phyloP scores from a whole-genome alignment of 2,888 invertebrate genomes.

The Lithophane leautieri region DNA sequence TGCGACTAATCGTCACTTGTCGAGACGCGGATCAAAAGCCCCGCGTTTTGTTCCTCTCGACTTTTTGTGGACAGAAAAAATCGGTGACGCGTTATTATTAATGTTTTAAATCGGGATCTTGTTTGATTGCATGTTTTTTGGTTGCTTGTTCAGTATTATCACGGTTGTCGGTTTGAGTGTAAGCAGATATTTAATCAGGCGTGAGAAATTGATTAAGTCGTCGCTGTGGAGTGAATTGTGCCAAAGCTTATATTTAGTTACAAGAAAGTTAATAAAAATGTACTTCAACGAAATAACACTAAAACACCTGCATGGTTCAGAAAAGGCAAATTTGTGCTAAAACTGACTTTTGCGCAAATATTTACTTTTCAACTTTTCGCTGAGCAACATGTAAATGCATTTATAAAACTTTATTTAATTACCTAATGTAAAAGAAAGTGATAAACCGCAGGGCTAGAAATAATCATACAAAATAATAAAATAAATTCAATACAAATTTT shows the following conservation, averaged over 20 bases:
- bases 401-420: background rate
- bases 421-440: background rate
- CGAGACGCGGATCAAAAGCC: conserved; percentile 74
- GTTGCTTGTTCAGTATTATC: conserved; percentile 52
- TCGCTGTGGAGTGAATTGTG: conserved; percentile 16
- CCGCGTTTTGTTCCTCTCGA: conserved; percentile 67
- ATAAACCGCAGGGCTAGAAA: background rate
- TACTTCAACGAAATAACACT: background rate
- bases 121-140: conserved; percentile 64
- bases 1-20: conserved; percentile 84
- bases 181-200: conserved; percentile 39
- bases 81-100: conserved; percentile 76
- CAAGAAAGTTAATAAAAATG: background rate
- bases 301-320: background rate
- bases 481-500: background rate
- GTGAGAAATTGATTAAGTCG: conserved; percentile 30
- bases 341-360: background rate
- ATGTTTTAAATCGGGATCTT: conserved; percentile 71
- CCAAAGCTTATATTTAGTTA: background rate
- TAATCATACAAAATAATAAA: background rate
- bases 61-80: conserved; percentile 67
- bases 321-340: background rate
- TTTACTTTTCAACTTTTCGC: too few species aligned
- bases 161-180: conserved; percentile 51
- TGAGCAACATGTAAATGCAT: background rate